Evolutionary conservation across 2,888 invertebrate species (phyloP).

Genomic region (Ornithoptera alexandrae): DNA sequence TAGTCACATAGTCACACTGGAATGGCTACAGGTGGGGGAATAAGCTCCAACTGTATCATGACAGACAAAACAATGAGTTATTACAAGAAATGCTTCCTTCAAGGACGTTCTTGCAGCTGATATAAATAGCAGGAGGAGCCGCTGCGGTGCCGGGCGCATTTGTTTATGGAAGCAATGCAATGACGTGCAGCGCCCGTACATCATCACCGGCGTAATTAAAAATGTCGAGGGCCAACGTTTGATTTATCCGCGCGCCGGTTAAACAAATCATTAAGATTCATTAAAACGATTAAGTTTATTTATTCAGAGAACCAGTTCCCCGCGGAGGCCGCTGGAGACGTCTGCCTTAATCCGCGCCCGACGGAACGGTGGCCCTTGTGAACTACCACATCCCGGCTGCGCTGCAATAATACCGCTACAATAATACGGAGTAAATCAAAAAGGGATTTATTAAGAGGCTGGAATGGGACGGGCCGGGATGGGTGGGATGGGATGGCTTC

Average conservation of each 20-base stretch:
- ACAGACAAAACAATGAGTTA: no score
- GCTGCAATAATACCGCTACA: constrained; percentile 39
- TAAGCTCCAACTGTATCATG: no score
- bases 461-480: constrained; percentile 25
- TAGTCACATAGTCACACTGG: no score
- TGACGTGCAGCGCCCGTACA: background rate
- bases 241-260: constrained; percentile 22
- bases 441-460: constrained; percentile 44
- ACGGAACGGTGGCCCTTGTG: constrained; percentile 47
- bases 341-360: constrained; percentile 44
- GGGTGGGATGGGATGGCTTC: constrained; percentile 42
- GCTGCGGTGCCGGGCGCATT: no score
- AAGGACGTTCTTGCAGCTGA: no score
- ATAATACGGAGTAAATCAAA: constrained; percentile 63
- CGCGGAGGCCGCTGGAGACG: constrained; percentile 34
- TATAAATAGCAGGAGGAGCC: no score
- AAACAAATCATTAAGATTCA: constrained; percentile 29
- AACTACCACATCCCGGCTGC: constrained; percentile 41
- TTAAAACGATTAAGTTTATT: constrained; percentile 39
- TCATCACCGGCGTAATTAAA: constrained; percentile 14
- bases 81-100: no score
- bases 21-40: no score
- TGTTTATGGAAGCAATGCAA: no score
- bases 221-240: constrained; percentile 5
- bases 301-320: constrained; percentile 36